Evolutionary conservation across 1,140 invertebrate species (phyloP), one percentile per base, ranked within the genome.

Genomic region (Epicauta chinensis): DNA sequence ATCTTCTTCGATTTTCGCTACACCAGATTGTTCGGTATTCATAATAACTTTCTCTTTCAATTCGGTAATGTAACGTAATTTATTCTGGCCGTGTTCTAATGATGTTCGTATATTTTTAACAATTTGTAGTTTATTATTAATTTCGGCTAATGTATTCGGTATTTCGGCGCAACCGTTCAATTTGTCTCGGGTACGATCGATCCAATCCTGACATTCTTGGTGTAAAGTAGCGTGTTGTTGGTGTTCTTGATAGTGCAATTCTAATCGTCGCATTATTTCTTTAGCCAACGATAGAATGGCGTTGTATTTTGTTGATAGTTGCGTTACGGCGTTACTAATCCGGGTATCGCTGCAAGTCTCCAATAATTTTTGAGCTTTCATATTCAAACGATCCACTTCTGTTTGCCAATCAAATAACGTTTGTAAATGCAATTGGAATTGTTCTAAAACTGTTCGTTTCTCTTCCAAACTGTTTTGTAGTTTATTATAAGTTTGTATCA

Each of bases 231-330:
- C 89, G 59, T 91, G 88, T 71, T 91, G 89, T 71, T 91, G 89
- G 64, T 93, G 89, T 74, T 92, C 89, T 72, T 93, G 90, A 71
- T 92, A 94, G 67, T 93, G 89, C 34, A 93, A 74, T 71, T 95
- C 91, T 16, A 95, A 73, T 29, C 89, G 77, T 61, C 91, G 77
- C 89, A 95, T 93, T 10, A 93, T 85, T 75, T 94, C 93, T 74
- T 97, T 97, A 9, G 92, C 89, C 12, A 93, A 66, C 0, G 91
- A 91, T 14, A 95, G 69, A n/a, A 97, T 73, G 0, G 90, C 85
- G 68, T 95, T 95, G 62, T 97, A 97, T 69, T 94, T 94, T 1
- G 91, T 94, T 0, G 93, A 91, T 11, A 97, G 72, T 68, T 96
- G 91, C 29, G 93, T 95, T 29, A 97, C 86, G 7, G 88, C 89